phyloP scores from a whole-genome alignment of 2,888 invertebrate genomes.

The Drosophila falleni region DNA sequence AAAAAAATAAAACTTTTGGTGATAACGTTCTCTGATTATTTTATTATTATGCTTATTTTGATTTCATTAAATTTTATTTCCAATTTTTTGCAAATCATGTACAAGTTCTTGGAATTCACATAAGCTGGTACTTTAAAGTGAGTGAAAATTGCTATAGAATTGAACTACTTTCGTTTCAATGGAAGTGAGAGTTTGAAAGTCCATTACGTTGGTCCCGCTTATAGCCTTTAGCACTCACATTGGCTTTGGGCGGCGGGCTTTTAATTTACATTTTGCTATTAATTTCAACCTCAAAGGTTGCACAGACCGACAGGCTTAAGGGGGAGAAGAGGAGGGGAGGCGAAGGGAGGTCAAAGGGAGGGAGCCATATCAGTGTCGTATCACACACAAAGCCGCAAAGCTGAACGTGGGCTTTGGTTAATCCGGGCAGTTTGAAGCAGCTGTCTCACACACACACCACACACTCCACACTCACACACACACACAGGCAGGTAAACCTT shows the following conservation, averaged over 20 bases:
- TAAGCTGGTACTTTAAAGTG: conserved; percentile 9
- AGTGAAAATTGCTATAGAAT: conserved; percentile 15
- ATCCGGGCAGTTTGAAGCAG: conserved; percentile 59
- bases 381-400: conserved; percentile 71
- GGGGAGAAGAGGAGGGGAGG: background rate
- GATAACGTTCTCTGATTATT: too few relatives aligned
- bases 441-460: conserved; percentile 26
- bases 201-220: conserved; percentile 28
- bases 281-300: conserved; percentile 71
- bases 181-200: conserved; percentile 14
- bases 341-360: background rate
- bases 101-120: background rate
- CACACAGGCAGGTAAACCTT: conserved; percentile 5
- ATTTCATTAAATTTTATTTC: background rate
- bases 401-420: conserved; percentile 67
- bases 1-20: too few relatives aligned
- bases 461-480: conserved; percentile 6
- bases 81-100: background rate
- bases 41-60: too few relatives aligned
- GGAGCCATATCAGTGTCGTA: conserved; percentile 63
- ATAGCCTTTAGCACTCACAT: conserved; percentile 33
- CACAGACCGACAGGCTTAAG: conserved; percentile 13
- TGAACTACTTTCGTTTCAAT: conserved; percentile 5
- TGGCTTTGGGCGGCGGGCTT: conserved; percentile 50
- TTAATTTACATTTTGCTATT: conserved; percentile 77